Evolutionary conservation across 2,888 invertebrate species (phyloP), one percentile per base, ranked within the genome.

Genomic region (Hydrotaea cyrtoneurina): DNA sequence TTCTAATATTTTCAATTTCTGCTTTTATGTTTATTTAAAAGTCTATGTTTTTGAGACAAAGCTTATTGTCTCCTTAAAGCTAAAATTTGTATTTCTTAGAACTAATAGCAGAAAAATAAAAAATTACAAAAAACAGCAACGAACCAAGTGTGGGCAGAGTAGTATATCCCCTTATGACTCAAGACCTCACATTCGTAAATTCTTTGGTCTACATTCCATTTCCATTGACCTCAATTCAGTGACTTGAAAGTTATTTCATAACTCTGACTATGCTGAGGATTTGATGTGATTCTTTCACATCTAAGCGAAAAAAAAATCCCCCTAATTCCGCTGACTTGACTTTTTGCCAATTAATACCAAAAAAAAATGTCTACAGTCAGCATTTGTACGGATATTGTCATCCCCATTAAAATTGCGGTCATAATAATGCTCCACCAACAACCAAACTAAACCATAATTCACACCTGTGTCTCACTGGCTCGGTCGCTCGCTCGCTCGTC

Each of bases 391-490:
- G 59, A 23, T 59, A 59, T 59, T 59, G 26, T 59, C 23, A 59
- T 23, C 59, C 15, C 59, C 59, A 26, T 26, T 59, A 66, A 66
- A 66, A 66, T 39, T 15, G n/a, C 21, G 55, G 55, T 55, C 55
- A 17, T 53, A 21, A 43, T 43, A 15, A 13, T 15, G 26, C 59
- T 2, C 39, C 19, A 66, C 31, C n/a, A 36, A 15, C 57, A 0
- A 62, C 31, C 36, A 43, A n/a, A n/a, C 2, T 21, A 36, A 46
- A 15, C 43, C 0, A 69, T 66, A 43, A 66, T 46, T 69, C 69
- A 69, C 69, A 69, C 69, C 69, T 69, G 69, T 23, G 39, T 43
- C 43, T 64, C n/a, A n/a, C n/a, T n/a, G 31, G 2, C 31, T 31
- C 31, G 31, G 2, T 11, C 66, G 15, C 15, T 64, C 17, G 19